Conservation (phyloP, 2,113 vertebrate genomes). For the Petaurus breviceps region DNA sequence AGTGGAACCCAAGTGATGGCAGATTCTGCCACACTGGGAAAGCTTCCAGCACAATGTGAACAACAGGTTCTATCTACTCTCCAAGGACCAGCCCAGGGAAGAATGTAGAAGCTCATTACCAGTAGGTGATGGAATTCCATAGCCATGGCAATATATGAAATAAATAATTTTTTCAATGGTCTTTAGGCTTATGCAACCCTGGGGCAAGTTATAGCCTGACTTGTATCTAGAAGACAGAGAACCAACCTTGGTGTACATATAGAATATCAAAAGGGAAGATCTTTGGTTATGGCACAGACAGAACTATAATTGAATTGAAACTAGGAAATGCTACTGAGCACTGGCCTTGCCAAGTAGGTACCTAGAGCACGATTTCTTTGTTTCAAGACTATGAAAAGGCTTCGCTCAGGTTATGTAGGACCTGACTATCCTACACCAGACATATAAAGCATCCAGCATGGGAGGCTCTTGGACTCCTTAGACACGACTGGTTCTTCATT, state of each 20-base stretch:
- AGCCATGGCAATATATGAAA: not conserved
- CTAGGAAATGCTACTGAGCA: not conserved
- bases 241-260: not conserved
- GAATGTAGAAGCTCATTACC: not conserved
- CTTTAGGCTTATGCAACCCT: not conserved
- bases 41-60: not conserved
- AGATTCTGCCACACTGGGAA: not conserved
- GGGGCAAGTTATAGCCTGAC: not conserved
- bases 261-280: not conserved
- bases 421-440: not conserved
- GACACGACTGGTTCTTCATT: not conserved
- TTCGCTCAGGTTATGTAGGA: not conserved
- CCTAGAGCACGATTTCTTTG: not conserved
- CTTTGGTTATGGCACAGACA: not conserved
- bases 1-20: not conserved
- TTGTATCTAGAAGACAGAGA: not conserved
- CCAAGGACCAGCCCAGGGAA: not conserved
- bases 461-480: not conserved
- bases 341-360: not conserved
- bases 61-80: not conserved
- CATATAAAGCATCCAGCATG: not conserved
- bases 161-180: not conserved
- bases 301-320: not conserved
- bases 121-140: not conserved
- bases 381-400: not conserved